phyloP scores from a whole-genome alignment of 2,797 vertebrate species.

The Mallotus villosus region DNA sequence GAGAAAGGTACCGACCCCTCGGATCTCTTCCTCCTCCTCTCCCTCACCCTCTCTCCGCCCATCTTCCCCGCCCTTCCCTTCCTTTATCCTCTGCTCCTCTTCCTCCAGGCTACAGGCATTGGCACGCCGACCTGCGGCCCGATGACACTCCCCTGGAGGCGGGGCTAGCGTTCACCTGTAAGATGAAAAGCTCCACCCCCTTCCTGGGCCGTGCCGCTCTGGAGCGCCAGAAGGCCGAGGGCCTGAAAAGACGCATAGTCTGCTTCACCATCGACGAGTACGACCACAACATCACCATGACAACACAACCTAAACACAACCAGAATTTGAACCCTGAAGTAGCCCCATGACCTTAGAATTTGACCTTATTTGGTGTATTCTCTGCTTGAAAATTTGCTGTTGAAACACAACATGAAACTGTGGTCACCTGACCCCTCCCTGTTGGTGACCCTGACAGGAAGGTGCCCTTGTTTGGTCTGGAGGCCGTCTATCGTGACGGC shows the following conservation, averaged over 20 bases:
- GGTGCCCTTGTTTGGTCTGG: slow-evolving; percentile 91
- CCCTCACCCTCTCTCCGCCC: neutral
- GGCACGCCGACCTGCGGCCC: slow-evolving; percentile 90
- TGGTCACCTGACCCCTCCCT: neutral
- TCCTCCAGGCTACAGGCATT: slow-evolving; percentile 89
- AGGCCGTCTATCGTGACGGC: slow-evolving; percentile 87
- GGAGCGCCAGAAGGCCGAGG: slow-evolving; percentile 81
- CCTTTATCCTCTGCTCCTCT: neutral
- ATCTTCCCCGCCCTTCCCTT: neutral
- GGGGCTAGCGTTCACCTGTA: slow-evolving; percentile 92
- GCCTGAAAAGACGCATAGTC: slow-evolving; percentile 83
- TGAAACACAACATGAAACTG: neutral
- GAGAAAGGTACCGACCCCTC: slow-evolving; percentile 84
- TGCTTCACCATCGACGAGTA: slow-evolving; percentile 92
- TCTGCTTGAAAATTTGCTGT: no score
- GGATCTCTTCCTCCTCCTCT: neutral
- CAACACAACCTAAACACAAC: neutral
- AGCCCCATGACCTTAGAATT: no score
- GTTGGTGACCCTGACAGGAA: slow-evolving; percentile 71
- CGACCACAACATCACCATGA: slow-evolving; percentile 56
- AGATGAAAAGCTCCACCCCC: slow-evolving; percentile 81
- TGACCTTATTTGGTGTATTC: no score
- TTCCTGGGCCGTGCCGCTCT: slow-evolving; percentile 87
- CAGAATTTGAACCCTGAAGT: no score
- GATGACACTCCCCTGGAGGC: slow-evolving; percentile 92